Base-by-base conservation (phyloP, 92 coral and sea anemone genomes). In the Heliopora coerulea region DNA sequence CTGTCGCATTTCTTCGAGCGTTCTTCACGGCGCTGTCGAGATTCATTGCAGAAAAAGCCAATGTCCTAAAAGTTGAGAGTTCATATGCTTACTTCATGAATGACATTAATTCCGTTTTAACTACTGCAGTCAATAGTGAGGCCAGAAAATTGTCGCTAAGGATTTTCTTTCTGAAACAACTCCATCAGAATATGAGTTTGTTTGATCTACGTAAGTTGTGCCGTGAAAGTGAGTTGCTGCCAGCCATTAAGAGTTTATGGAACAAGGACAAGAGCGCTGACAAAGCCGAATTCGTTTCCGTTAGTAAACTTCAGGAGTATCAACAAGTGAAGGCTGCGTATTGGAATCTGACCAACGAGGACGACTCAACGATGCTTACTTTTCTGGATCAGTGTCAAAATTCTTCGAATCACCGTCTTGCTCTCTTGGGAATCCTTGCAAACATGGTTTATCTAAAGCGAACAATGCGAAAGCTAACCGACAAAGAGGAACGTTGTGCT, bases 1-100 rank as follows among this genome's bases (percentile, higher is more conserved):
- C 96, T 57, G 83, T 83, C 46, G 91, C 99, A 12, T 95, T 83
- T 54, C 60, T 95, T 75, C 80, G 89, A 77, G 80, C 88, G 10
- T 86, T 95, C 67, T 48, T 90, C 9, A 9, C 79, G n/a, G 75
- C 87, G 32, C 75, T 95, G 54, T 86, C 91, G 14, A 63, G 48
- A 32, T 75, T 90, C 42, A 44, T 91, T 60, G 58, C 54, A 50
- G 50, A 26, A 66, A 58, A 61, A 8, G 79, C 67, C 15, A 78
- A 58, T n/a, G 57, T 70, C 57, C 40, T 83, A 1, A 26, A 73
- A 2, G 73, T 27, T 28, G 68, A 73, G 21, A 84, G 84, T 0
- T 72, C 75, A 18, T 79, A 56, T 77, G 73, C 85, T 13, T 74
- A 72, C 80, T 74, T 86, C 35, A 29, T 95, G n/a, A 65, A 73